These are phyloP conservation scores for Hoplostethus atlanticus DNA, from an alignment of 2,797 vertebrate genomes.

Conservation along the genomic window DNA sequence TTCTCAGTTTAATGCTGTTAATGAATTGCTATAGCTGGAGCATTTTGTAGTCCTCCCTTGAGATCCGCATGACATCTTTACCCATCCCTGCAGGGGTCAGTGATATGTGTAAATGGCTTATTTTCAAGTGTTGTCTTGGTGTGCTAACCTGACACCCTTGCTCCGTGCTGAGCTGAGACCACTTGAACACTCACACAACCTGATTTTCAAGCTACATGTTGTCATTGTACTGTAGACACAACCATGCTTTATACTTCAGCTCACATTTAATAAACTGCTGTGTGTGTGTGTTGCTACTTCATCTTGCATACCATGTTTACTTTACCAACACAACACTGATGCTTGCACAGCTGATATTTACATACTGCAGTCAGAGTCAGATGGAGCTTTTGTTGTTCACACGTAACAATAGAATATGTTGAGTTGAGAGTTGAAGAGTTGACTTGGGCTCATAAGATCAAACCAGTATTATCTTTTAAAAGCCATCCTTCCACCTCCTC, in stretches of 20 bases:
- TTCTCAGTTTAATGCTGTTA: neutral
- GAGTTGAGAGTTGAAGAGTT: neutral
- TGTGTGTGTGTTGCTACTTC: neutral
- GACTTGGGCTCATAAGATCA: neutral
- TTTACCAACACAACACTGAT: neutral
- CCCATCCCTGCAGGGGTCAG: constrained; percentile 33
- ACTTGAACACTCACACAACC: constrained; percentile 17
- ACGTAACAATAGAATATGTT: no score
- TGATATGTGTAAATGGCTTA: constrained; percentile 27
- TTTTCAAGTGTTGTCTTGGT: constrained; percentile 7
- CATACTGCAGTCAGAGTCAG: neutral
- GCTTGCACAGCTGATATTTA: constrained; percentile 15
- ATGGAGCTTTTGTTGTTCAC: neutral
- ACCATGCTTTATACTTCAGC: neutral
- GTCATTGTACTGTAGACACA: neutral
- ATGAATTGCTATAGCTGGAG: constrained; percentile 15
- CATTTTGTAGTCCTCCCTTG: neutral
- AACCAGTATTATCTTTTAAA: neutral
- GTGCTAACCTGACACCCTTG: constrained; percentile 21
- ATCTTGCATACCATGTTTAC: neutral
- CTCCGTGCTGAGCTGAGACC: constrained; percentile 27
- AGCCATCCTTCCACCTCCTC: neutral
- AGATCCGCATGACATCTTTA: no score
- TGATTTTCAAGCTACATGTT: constrained; percentile 8
- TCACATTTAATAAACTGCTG: neutral